Conservation (phyloP, 2,888 invertebrate genomes). For the Acrobasis consociella region DNA sequence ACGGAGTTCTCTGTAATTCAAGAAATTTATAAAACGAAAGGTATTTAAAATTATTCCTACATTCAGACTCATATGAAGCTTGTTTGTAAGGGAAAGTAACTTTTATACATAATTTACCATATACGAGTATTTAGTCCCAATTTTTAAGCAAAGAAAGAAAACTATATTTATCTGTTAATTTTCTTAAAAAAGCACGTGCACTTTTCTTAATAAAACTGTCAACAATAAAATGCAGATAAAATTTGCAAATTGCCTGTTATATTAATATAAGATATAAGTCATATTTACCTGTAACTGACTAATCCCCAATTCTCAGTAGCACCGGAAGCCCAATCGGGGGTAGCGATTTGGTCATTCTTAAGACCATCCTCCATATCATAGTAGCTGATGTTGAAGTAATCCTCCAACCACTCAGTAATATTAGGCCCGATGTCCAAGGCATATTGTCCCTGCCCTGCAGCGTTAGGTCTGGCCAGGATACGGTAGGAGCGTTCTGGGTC, state of each 20-base stretch:
- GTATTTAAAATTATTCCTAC: too few species aligned
- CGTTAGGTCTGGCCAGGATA: slow-evolving; percentile 66
- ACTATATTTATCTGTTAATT: too few species aligned
- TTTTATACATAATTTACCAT: too few species aligned
- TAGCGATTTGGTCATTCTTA: slow-evolving; percentile 75
- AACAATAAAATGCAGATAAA: too few species aligned
- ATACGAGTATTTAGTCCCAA: too few species aligned
- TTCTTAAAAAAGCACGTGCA: too few species aligned
- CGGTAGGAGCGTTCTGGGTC: slow-evolving; percentile 56
- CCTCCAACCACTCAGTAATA: slow-evolving; percentile 63
- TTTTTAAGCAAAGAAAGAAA: too few species aligned
- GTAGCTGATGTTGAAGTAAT: slow-evolving; percentile 66
- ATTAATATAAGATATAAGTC: too few species aligned
- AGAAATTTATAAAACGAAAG: background rate
- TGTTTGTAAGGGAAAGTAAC: too few species aligned
- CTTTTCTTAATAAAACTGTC: too few species aligned
- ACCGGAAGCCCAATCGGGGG: slow-evolving; percentile 76
- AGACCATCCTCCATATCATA: slow-evolving; percentile 62
- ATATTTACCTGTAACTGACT: slow-evolving; percentile 67
- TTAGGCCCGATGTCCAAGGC: slow-evolving; percentile 71
- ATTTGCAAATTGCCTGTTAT: too few species aligned
- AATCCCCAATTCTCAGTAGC: slow-evolving; percentile 79
- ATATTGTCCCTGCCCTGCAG: slow-evolving; percentile 65
- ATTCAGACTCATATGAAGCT: too few species aligned
- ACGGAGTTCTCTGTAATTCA: slow-evolving; percentile 62